Conservation (phyloP, 2,888 invertebrate genomes). For the Diogma glabrata region DNA sequence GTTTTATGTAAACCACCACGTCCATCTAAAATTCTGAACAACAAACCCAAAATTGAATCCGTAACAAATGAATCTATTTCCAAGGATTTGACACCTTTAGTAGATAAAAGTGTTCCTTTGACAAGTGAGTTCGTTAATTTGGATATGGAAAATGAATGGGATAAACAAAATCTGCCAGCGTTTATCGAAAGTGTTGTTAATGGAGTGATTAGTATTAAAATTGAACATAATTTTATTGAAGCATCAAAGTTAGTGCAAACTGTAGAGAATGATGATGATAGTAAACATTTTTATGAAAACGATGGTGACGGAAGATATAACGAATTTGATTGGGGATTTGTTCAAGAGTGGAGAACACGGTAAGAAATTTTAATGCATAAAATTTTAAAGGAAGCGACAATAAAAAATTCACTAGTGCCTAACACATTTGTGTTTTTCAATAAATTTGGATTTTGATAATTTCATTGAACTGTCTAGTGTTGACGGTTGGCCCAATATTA, state of each 20-base stretch:
- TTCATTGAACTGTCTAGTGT: too few relatives aligned
- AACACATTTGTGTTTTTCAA: too few relatives aligned
- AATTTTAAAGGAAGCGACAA: too few relatives aligned
- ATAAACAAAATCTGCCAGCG: constrained; percentile 26
- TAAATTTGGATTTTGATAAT: too few relatives aligned
- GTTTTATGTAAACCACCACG: constrained; percentile 3
- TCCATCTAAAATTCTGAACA: background rate
- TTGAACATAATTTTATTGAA: constrained; percentile 48
- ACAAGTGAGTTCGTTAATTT: background rate
- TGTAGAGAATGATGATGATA: constrained; percentile 26
- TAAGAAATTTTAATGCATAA: constrained; percentile 26
- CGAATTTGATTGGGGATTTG: constrained; percentile 61
- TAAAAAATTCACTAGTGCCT: too few relatives aligned
- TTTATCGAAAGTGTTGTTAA: constrained; percentile 36
- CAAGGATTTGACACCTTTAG: background rate
- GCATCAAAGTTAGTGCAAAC: constrained; percentile 49
- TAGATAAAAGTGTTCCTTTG: background rate
- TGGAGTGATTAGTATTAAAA: constrained; percentile 49
- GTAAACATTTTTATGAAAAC: constrained; percentile 22
- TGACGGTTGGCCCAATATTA: too few relatives aligned
- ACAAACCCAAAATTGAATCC: too few relatives aligned
- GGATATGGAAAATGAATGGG: background rate
- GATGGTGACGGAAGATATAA: constrained; percentile 30
- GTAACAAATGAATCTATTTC: too few relatives aligned
- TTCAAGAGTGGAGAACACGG: constrained; percentile 62